Conservation (phyloP, 2,113 vertebrate species). For the Heterotilapia buettikoferi region DNA sequence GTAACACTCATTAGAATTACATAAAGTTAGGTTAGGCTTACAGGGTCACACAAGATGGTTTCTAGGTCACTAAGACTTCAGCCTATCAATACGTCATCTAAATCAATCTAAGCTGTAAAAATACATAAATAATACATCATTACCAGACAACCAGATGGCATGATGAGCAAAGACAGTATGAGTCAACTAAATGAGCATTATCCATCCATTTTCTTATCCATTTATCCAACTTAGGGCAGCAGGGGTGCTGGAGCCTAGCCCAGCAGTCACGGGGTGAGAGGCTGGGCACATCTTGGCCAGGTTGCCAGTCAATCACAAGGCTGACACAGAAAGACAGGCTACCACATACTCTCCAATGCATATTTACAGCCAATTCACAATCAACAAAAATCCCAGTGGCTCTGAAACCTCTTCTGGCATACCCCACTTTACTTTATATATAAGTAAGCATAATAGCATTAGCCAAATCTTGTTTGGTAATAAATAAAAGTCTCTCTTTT, state of each 20-base stretch:
- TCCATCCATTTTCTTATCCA: background rate
- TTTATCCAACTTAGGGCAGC: background rate
- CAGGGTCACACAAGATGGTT: background rate
- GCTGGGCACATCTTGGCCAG: background rate
- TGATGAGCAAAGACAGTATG: background rate
- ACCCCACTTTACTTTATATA: background rate
- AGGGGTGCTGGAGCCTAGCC: background rate
- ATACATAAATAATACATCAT: background rate
- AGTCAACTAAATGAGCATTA: background rate
- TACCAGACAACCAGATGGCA: background rate
- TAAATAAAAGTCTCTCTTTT: background rate
- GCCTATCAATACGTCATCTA: background rate
- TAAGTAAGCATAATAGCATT: background rate
- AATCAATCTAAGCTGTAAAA: background rate
- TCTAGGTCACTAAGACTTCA: background rate
- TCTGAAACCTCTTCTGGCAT: background rate
- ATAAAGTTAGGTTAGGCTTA: background rate
- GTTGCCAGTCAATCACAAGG: background rate
- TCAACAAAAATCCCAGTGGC: background rate
- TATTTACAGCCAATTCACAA: background rate
- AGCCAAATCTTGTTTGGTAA: background rate
- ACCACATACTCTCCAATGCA: background rate
- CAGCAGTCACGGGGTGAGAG: background rate
- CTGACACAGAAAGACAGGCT: background rate
- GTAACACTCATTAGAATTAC: slow-evolving; percentile 1